These are phyloP conservation scores for Sylvicola cinctus DNA, from an alignment of 2,888 invertebrate species.

Conservation along the genomic window DNA sequence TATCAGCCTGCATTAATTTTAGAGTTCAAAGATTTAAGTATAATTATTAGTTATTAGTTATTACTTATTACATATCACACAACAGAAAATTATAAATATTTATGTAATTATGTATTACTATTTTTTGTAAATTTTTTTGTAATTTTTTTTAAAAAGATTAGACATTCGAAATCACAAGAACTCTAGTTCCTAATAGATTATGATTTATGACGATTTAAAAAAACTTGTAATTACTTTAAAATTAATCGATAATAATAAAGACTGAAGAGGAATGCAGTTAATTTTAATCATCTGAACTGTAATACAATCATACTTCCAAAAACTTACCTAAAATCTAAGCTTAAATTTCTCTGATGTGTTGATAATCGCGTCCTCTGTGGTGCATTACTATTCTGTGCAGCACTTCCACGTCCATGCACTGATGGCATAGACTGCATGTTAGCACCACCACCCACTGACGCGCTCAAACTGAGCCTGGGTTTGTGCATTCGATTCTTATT, in stretches of 20 bases:
- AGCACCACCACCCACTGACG: no score
- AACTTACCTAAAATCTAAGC: constrained; percentile 65
- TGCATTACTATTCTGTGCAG: constrained; percentile 11
- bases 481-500: constrained; percentile 17
- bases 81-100: no score
- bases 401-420: constrained; percentile 20
- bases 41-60: no score
- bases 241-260: neutral
- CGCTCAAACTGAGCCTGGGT: constrained; percentile 22
- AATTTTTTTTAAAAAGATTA: no score
- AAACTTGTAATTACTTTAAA: neutral
- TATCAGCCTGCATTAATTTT: no score
- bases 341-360: constrained; percentile 69
- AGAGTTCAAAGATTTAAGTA: no score
- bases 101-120: no score
- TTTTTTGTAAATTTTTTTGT: no score
- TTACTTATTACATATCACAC: no score
- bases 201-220: neutral
- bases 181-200: neutral
- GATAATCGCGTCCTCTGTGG: constrained; percentile 20
- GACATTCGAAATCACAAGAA: no score
- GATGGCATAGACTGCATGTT: constrained; percentile 23
- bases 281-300: constrained; percentile 3
- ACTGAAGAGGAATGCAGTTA: constrained; percentile 3
- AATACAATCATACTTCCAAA: neutral